Percentiles rank a stretch among this genome's conserved stretches.
These are phyloP conservation scores for Parotocinclus haroldoi DNA, from an alignment of 2,797 vertebrate species.

Conservation along the genomic window DNA sequence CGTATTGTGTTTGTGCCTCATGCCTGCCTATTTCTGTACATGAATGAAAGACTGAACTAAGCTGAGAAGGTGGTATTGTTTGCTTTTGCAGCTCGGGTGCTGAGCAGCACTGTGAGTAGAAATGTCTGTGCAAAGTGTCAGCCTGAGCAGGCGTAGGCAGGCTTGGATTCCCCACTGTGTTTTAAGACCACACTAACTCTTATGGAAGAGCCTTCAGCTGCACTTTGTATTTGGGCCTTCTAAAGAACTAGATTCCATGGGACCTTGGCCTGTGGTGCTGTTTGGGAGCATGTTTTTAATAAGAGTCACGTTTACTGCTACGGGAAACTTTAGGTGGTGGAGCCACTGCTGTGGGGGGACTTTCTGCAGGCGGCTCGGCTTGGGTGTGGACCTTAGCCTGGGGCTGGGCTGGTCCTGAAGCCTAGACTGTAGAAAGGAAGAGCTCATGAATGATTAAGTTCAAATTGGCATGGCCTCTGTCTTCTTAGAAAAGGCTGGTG, in stretches of 20 bases:
- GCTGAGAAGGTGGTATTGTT: constrained; percentile 62
- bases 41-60: constrained; percentile 61
- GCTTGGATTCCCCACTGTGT: constrained; percentile 22
- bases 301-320: constrained; percentile 46
- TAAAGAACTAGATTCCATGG: constrained; percentile 32
- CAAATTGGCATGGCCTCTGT: constrained; percentile 38
- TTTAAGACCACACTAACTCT: constrained; percentile 30
- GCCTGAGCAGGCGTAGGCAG: constrained; percentile 26
- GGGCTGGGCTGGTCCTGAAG: constrained; percentile 6
- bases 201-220: constrained; percentile 15
- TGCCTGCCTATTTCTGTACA: constrained; percentile 60
- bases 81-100: constrained; percentile 56
- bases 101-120: constrained; percentile 36
- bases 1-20: constrained; percentile 41
- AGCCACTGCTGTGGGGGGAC: constrained; percentile 29
- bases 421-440: constrained; percentile 3
- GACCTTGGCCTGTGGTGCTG: constrained; percentile 41
- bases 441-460: constrained; percentile 52
- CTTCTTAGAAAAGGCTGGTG: constrained; percentile 15
- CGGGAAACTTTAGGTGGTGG: constrained; percentile 43
- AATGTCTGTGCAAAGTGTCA: neutral
- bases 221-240: constrained; percentile 36
- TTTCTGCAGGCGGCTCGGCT: constrained; percentile 28
- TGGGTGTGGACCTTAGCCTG: constrained; percentile 8
- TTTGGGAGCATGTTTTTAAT: constrained; percentile 49